Percentiles rank a stretch among this genome's conserved stretches.
Conservation (phyloP, 1,140 invertebrate genomes). For the Radopholus similis region DNA sequence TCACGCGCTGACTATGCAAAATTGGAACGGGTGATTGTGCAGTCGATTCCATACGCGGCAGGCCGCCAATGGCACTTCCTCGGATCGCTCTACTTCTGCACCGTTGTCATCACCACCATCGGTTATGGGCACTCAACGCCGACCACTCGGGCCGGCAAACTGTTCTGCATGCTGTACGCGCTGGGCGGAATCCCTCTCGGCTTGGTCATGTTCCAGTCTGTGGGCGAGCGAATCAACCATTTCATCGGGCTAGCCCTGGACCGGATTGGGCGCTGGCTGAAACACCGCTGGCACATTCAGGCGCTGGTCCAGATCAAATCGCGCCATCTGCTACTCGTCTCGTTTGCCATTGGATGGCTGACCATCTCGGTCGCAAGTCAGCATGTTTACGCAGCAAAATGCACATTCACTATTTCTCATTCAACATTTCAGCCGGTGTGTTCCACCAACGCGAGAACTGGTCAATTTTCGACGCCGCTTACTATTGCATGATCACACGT, state of each 20-base stretch:
- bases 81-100: conserved; percentile 96
- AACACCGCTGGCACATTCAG: neutral
- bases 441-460: conserved; percentile 77
- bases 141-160: conserved; percentile 56
- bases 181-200: conserved; percentile 70
- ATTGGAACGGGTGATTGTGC: conserved; percentile 85
- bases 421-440: conserved; percentile 47
- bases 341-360: conserved; percentile 40
- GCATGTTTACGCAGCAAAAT: no score
- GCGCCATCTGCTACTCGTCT: conserved; percentile 49
- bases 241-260: conserved; percentile 76
- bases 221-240: conserved; percentile 91
- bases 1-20: conserved; percentile 78
- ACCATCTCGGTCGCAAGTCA: conserved; percentile 16
- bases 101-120: conserved; percentile 70
- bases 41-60: conserved; percentile 91
- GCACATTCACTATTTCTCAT: conserved; percentile 40
- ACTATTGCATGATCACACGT: conserved; percentile 96
- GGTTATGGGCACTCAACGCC: conserved; percentile 62
- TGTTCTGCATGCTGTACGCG: conserved; percentile 63
- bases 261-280: conserved; percentile 9
- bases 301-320: conserved; percentile 9
- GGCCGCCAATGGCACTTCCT: conserved; percentile 89
- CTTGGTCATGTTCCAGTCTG: conserved; percentile 95
- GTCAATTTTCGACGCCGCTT: conserved; percentile 95